Evolutionary conservation across 2,888 invertebrate genomes (phyloP), one percentile per base, ranked within the genome.

Genomic region (Steromphala cineraria): DNA sequence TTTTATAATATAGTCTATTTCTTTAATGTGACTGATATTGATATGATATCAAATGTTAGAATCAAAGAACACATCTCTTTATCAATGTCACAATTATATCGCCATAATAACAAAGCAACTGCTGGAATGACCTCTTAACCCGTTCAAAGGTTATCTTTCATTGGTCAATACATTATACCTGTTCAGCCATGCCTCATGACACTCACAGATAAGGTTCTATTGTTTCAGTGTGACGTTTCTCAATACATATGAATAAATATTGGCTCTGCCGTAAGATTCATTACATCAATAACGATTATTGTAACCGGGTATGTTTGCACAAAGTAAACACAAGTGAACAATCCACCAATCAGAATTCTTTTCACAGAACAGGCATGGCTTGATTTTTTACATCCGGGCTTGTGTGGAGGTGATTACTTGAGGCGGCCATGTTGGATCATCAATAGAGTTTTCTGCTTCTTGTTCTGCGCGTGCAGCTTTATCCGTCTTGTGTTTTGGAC

Each of bases 401-500:
- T 53, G 17, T 55, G 31, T 53, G 36, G 28, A 77, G 56, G 56
- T 55, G 56, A 77, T 52, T 46, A 53, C 28, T 74, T 28, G 28
- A 77, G 76, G 24, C 76, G 56, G 76, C 76, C 76, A 77, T 77
- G 31, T 77, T 77, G 76, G 24, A 55, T 77, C 76, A 77, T 55
- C 76, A 56, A 77, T 77, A 53, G 40, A 31, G 76, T 77, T 77
- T 77, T 77, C 55, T 31, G 53, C 52, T 40, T n/a, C 74, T 36
- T 36, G 74, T 40, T 40, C 36, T 21, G 13, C 28, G 19, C 10
- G 28, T 36, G 21, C 21, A 31, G 31, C 28, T 21, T 10, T 74
- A 46, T 74, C 31, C 19, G 28, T 17, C 46, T 21, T 21, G 40
- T 46, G 46, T 31, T 36, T 40, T 28, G 28, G 40, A 36, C 24